Base-by-base conservation (phyloP, 2,113 vertebrate genomes). In the Onychostruthus taczanowskii region DNA sequence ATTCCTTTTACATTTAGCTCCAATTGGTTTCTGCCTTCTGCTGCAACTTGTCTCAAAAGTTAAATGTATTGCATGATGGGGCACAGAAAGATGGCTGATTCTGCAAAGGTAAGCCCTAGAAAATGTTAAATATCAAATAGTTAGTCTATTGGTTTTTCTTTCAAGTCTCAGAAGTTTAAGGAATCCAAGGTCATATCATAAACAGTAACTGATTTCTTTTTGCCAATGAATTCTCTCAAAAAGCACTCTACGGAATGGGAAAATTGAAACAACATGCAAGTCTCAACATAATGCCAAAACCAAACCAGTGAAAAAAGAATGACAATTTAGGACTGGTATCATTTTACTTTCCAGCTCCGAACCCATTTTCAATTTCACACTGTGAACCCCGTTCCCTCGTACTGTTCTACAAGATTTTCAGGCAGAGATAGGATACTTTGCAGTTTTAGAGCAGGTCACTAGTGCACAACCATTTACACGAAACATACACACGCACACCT, bases 381-480 rank as follows among this genome's bases (percentile, higher is more conserved):
- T 64, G 76, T 41, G 53, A 91, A 64, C 53, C 73, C 90, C 14
- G 6, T 94, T 87, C 62, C 69, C 87, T 94, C 9, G 4, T 63
- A 35, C 95, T 47, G 96, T 89, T 94, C 90, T 68, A 84, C 73
- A 87, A 35, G 89, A 74, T 88, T 89, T 83, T 84, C 84, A 93
- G 62, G 72, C 76, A 97, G 95, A 97, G 62, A 92, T 83, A 96
- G 93, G 63, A 68, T 91, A 80, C 64, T 92, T 93, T 43, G 92
- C 89, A 85, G 80, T 67, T 95, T 91, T 83, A 93, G 63, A 94
- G 93, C 94, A 86, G 94, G 94, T 95, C 94, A 94, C 96, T 74
- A 96, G 77, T 94, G 84, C 94, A 95, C 93, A 95, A 89, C 94
- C 94, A 93, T 85, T 91, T 92, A 93, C 95, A 90, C 90, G 81